A percentile compares a stretch with the other conserved stretches of the same genome.
Evolutionary conservation across 2,888 invertebrate genomes (phyloP).

Genomic region (Elysia crispata): DNA sequence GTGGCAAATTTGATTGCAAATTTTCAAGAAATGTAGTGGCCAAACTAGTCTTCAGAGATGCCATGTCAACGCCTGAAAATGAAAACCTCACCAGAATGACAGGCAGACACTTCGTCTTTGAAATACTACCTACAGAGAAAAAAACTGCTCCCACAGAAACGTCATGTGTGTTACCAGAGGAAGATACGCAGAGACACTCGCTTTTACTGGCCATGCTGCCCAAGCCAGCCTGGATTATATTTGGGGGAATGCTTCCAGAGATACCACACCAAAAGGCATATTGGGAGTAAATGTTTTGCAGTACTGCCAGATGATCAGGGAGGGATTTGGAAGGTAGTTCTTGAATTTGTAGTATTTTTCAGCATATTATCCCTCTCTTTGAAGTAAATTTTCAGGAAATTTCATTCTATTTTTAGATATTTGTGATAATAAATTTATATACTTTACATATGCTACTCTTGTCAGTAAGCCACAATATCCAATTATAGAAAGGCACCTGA

Average conservation of each 20-base stretch:
- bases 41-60: slow-evolving; percentile 3
- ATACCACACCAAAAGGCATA: slow-evolving; percentile 29
- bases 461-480: too few relatives aligned
- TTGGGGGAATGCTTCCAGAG: slow-evolving; percentile 13
- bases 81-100: slow-evolving; percentile 12
- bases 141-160: slow-evolving; percentile 23
- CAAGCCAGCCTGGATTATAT: slow-evolving; percentile 27
- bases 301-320: too few relatives aligned
- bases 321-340: too few relatives aligned
- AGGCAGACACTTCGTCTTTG: neutral
- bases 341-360: too few relatives aligned
- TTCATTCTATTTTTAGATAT: too few relatives aligned
- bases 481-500: too few relatives aligned
- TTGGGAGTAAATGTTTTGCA: neutral
- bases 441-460: too few relatives aligned
- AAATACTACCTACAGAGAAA: slow-evolving; percentile 30
- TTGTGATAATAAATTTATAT: too few relatives aligned
- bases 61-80: neutral
- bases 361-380: too few relatives aligned
- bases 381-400: too few relatives aligned
- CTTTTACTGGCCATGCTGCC: slow-evolving; percentile 30
- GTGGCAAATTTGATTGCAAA: neutral
- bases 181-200: slow-evolving; percentile 29
- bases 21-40: neutral
- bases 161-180: slow-evolving; percentile 26